Evolutionary conservation across 2,113 vertebrate species (phyloP).

Genomic region (Phylloscopus trochiloides): DNA sequence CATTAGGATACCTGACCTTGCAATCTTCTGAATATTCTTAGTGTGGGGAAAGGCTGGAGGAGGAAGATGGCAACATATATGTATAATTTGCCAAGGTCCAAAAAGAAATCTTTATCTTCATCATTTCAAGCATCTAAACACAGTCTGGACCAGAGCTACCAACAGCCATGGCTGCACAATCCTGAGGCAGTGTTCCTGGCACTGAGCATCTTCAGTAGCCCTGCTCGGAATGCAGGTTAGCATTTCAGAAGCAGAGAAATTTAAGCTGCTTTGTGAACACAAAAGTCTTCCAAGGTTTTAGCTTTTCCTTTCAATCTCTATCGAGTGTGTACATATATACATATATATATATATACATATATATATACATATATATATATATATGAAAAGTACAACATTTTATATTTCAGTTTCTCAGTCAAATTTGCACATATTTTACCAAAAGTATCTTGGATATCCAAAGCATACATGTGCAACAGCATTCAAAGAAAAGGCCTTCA

Average conservation of each 20-base stretch:
- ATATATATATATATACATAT: too few species aligned
- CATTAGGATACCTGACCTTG: not conserved
- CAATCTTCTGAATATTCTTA: not conserved
- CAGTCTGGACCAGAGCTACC: not conserved
- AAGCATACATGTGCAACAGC: not conserved
- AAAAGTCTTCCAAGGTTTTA: not conserved
- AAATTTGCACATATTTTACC: not conserved
- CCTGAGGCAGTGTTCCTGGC: not conserved
- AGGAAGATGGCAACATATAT: not conserved
- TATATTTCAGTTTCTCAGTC: not conserved
- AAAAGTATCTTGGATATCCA: not conserved
- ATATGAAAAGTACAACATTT: not conserved
- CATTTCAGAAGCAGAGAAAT: not conserved
- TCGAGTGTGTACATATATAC: not conserved
- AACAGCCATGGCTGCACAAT: not conserved
- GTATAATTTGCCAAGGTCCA: not conserved
- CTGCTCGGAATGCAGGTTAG: not conserved
- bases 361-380: not conserved
- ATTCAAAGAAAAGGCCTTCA: not conserved
- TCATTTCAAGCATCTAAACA: not conserved
- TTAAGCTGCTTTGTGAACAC: not conserved
- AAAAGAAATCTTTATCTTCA: not conserved
- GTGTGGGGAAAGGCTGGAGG: not conserved
- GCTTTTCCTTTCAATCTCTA: not conserved
- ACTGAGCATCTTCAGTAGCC: not conserved